Conservation (phyloP, 2,113 vertebrate species). For the Papio anubis region DNA sequence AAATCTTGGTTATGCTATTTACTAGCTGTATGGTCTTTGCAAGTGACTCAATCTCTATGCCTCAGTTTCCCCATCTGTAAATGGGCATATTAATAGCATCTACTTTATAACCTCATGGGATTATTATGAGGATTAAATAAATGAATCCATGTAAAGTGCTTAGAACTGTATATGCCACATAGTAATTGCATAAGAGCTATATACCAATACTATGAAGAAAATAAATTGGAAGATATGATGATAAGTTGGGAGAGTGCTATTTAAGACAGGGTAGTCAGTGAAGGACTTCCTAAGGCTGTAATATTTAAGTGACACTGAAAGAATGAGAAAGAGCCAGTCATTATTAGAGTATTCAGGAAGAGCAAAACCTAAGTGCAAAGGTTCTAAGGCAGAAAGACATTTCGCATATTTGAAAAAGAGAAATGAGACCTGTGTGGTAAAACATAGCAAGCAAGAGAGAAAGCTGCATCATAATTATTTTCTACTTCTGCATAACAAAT, state of each 20-base stretch:
- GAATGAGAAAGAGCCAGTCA: not conserved
- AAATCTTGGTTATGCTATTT: not conserved
- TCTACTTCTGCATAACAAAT: not conserved
- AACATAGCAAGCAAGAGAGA: not conserved
- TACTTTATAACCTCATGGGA: not conserved
- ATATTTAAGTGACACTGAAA: not conserved
- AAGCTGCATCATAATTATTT: not conserved
- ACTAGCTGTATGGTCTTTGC: not conserved
- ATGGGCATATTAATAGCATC: not conserved
- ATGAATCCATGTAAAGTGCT: not conserved
- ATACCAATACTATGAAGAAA: not conserved
- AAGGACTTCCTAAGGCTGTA: not conserved
- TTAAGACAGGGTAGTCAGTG: not conserved
- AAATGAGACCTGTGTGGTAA: not conserved
- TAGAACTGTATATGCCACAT: not conserved
- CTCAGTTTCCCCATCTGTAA: not conserved
- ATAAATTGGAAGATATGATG: not conserved
- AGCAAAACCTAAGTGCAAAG: not conserved
- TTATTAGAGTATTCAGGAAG: not conserved
- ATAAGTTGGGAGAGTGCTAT: not conserved
- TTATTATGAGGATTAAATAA: not conserved
- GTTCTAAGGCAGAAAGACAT: not conserved
- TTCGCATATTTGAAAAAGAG: not conserved
- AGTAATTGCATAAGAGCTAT: not conserved
- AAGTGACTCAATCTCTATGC: not conserved